Conservation (phyloP, 2,797 vertebrate genomes). For the Distichodus sexfasciatus region DNA sequence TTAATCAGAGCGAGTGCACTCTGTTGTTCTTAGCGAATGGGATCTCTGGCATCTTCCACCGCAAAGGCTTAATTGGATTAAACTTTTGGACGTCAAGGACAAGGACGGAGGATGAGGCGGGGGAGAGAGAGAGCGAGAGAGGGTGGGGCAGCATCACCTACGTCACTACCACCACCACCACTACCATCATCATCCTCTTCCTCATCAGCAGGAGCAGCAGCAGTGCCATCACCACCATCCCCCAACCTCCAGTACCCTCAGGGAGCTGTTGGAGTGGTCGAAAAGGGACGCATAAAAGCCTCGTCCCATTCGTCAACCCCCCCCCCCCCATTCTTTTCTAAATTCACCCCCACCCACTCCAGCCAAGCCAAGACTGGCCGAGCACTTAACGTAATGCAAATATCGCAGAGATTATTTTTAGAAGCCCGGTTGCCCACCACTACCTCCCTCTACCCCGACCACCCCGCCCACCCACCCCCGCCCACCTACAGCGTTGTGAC, state of each 20-base stretch:
- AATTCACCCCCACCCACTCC: conserved; percentile 33
- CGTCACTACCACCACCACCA: background rate
- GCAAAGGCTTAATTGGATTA: conserved; percentile 66
- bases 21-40: conserved; percentile 61
- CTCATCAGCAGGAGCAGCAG: too few relatives aligned
- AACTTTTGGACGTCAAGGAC: conserved; percentile 70
- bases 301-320: conserved; percentile 50
- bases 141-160: conserved; percentile 12
- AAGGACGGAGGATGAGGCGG: conserved; percentile 56
- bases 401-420: conserved; percentile 74
- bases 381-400: conserved; percentile 76
- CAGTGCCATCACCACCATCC: conserved; percentile 4
- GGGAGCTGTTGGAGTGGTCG: conserved; percentile 51
- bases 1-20: conserved; percentile 78
- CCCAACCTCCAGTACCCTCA: conserved; percentile 19
- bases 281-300: conserved; percentile 19
- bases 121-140: conserved; percentile 30
- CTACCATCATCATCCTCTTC: conserved; percentile 9
- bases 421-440: too few relatives aligned
- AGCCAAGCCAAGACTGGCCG: conserved; percentile 50
- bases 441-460: conserved; percentile 64
- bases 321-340: background rate
- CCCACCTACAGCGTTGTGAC: conserved; percentile 31
- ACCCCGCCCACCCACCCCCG: conserved; percentile 47
- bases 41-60: conserved; percentile 47